A percentile compares a stretch with the other conserved stretches of the same genome.
phyloP scores from a whole-genome alignment of 1,140 invertebrate genomes.

The Phymastichus coffea region DNA sequence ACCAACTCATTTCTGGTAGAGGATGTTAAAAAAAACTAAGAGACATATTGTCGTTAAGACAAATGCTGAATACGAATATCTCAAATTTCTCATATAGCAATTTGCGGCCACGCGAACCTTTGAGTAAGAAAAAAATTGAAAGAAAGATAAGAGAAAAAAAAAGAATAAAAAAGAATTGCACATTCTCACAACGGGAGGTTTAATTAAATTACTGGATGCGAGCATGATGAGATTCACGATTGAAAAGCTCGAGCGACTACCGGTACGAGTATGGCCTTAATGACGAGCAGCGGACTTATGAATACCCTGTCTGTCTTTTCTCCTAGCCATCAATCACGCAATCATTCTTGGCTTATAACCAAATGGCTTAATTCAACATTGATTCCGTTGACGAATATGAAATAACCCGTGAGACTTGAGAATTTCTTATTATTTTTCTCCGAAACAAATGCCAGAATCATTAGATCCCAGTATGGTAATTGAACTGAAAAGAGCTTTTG shows the following conservation, averaged over 20 bases:
- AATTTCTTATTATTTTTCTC: no score
- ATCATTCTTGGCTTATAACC: slow-evolving; percentile 27
- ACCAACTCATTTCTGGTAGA: no score
- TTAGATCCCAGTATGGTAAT: no score
- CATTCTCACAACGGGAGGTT: background rate
- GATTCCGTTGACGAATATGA: slow-evolving; percentile 34
- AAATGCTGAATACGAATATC: background rate
- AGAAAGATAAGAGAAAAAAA: no score
- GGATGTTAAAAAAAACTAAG: no score
- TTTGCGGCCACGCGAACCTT: background rate
- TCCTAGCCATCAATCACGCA: slow-evolving; percentile 15
- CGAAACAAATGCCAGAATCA: no score
- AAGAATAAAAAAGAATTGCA: background rate
- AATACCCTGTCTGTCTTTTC: slow-evolving; percentile 6
- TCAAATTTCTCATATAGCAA: slow-evolving; percentile 2
- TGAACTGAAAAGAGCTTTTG: no score
- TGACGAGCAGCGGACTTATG: slow-evolving; percentile 10
- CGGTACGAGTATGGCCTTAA: slow-evolving; percentile 15
- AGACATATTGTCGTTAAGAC: no score
- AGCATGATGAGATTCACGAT: slow-evolving; percentile 4
- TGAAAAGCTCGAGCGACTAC: slow-evolving; percentile 5
- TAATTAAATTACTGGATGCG: slow-evolving; percentile 20
- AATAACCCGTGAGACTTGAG: slow-evolving; percentile 1
- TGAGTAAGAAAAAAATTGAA: no score
- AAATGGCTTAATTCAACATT: slow-evolving; percentile 44